Evolutionary conservation across 2,113 vertebrate species (phyloP), one percentile per base, ranked within the genome.

Genomic region (Thalassoma bifasciatum): DNA sequence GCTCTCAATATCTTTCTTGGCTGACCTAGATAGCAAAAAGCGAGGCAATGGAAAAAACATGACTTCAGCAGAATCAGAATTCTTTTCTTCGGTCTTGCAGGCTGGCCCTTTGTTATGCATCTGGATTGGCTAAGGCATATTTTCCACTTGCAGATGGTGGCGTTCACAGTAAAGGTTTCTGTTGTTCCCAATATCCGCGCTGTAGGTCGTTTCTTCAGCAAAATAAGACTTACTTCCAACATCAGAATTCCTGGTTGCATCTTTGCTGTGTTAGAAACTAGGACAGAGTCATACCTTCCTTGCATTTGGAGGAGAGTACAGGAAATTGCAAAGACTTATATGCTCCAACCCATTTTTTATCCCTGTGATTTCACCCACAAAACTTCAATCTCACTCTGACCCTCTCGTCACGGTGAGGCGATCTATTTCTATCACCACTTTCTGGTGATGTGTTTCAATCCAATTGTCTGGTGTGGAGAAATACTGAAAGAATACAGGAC

Each of bases 31-130:
- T 89, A 83, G 87, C 54, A 57, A 73, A 72, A 83, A 65, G 74
- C 21, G 21, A 47, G 44, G 60, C 65, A 40, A 72, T 70, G 24
- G 51, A 79, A 87, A 90, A 21, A 83, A 54, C 72, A 80, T 26
- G 75, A 86, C 68, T 88, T 89, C 89, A 91, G 91, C 90, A 90
- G 74, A 90, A 89, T 83, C 67, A 26, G 62, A 84, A 84, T 67
- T 68, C 51, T 56, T 88, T 88, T 80, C 63, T 53, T 62, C 72
- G 34, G 59, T 71, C 75, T 71, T 81, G 62, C 57, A 64, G 50
- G 70, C 83, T 46, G 42, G 67, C 68, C 84, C 66, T 81, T 85
- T 88, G 66, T 86, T 66, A 64, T 64, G 58, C 74, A 19, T 52
- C 68, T 65, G 23, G 30, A 75, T 60, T 34, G 69, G 54, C 76